Percentiles rank a stretch among this genome's conserved stretches.
Conservation (phyloP, 2,797 vertebrate species). For the Catamblyrhynchus diadema region DNA sequence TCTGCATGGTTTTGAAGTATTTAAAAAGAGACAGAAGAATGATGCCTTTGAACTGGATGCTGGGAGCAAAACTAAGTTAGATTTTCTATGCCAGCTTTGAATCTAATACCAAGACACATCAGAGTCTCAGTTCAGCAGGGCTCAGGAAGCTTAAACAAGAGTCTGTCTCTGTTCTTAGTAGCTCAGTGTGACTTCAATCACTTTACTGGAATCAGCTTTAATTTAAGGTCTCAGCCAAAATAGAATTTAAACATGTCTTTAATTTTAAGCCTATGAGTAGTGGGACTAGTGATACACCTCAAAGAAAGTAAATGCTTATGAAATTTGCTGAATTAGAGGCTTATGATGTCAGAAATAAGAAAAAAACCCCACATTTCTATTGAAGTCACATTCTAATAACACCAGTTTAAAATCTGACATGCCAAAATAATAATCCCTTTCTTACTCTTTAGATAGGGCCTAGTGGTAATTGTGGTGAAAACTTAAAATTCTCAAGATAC, state of each 20-base stretch:
- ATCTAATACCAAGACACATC: slow-evolving; percentile 2
- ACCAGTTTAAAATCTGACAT: not conserved
- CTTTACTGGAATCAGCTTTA: slow-evolving; percentile 10
- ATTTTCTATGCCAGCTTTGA: slow-evolving; percentile 12
- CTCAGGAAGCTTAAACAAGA: slow-evolving; percentile 1
- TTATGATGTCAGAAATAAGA: not conserved
- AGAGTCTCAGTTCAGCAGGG: not conserved
- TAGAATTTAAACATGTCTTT: not conserved
- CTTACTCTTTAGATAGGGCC: not conserved
- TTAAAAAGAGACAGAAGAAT: slow-evolving; percentile 16
- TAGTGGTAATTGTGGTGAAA: not conserved
- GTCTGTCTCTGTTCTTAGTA: not conserved
- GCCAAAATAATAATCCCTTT: not conserved
- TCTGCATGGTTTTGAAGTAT: slow-evolving; percentile 1
- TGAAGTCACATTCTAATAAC: not conserved
- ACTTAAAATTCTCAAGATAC: not conserved
- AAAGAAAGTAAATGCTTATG: not conserved
- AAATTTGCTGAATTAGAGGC: not conserved
- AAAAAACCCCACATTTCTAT: not conserved
- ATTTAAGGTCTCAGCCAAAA: not conserved
- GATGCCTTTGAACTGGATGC: slow-evolving; percentile 37
- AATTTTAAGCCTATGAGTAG: not conserved
- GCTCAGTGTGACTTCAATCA: not conserved
- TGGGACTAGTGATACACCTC: not conserved
- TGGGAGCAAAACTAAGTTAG: slow-evolving; percentile 20